A percentile compares a stretch with the other conserved stretches of the same genome.
Conservation (phyloP, 1,140 invertebrate species). For the Maniola jurtina region DNA sequence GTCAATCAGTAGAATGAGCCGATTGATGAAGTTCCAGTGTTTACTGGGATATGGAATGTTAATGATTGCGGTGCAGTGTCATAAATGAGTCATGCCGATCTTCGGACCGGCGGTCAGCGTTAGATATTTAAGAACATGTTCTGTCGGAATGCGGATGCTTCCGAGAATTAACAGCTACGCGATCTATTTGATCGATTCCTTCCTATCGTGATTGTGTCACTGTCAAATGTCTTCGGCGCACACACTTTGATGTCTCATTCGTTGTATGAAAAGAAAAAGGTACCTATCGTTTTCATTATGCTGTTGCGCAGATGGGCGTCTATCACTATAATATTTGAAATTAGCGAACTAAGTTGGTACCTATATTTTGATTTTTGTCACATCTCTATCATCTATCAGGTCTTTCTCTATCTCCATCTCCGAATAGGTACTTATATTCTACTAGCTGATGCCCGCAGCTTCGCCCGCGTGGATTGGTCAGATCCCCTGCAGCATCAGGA, state of each 20-base stretch:
- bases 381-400: too few relatives aligned
- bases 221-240: conserved; percentile 34
- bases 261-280: background rate
- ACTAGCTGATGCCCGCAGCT: too few relatives aligned
- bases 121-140: conserved; percentile 61
- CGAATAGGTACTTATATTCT: too few relatives aligned
- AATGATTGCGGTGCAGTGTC: conserved; percentile 64
- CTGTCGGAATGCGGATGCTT: conserved; percentile 64
- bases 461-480: too few relatives aligned
- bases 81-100: conserved; percentile 62
- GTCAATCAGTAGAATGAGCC: conserved; percentile 38
- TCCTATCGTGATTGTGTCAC: conserved; percentile 39
- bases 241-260: conserved; percentile 18
- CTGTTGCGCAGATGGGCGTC: background rate
- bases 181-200: conserved; percentile 35
- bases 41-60: conserved; percentile 57
- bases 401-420: too few relatives aligned
- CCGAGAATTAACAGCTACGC: conserved; percentile 51
- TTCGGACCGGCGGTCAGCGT: conserved; percentile 43
- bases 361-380: too few relatives aligned
- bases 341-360: too few relatives aligned
- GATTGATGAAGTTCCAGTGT: conserved; percentile 42
- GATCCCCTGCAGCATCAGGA: too few relatives aligned
- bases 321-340: background rate
- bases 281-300: background rate